Evolutionary conservation across 2,113 vertebrate genomes (phyloP).

Genomic region (Gymnogyps californianus): DNA sequence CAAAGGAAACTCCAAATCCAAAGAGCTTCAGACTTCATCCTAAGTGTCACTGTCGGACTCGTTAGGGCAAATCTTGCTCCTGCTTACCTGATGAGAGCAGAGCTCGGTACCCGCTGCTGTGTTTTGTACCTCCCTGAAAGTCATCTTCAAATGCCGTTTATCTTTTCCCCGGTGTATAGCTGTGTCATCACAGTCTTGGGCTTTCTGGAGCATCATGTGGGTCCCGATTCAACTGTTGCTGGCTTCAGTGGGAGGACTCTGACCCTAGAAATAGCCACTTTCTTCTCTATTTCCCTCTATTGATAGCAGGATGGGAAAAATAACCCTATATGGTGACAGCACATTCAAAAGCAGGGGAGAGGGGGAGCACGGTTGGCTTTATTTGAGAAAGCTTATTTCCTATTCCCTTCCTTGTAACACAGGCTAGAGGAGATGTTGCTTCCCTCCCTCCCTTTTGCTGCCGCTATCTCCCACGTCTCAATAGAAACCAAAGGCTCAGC

Average conservation of each 20-base stretch:
- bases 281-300: neutral
- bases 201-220: neutral
- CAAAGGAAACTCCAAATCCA: neutral
- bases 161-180: neutral
- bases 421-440: neutral
- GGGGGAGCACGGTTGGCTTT: rapidly evolving
- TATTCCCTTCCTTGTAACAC: neutral
- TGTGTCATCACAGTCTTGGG: neutral
- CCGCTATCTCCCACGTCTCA: neutral
- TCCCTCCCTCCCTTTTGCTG: neutral
- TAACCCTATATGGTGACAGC: neutral
- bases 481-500: neutral
- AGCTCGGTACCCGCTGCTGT: rapidly evolving
- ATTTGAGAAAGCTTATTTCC: neutral
- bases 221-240: neutral
- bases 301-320: neutral
- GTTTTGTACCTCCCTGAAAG: neutral
- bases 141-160: neutral
- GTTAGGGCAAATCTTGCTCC: neutral
- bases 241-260: neutral
- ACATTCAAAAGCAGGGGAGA: neutral
- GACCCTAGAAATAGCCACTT: neutral
- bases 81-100: neutral
- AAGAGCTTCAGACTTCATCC: neutral
- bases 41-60: neutral